Evolutionary conservation across 2,888 invertebrate species (phyloP), one percentile per base, ranked within the genome.

Genomic region (Tetranychus piercei): DNA sequence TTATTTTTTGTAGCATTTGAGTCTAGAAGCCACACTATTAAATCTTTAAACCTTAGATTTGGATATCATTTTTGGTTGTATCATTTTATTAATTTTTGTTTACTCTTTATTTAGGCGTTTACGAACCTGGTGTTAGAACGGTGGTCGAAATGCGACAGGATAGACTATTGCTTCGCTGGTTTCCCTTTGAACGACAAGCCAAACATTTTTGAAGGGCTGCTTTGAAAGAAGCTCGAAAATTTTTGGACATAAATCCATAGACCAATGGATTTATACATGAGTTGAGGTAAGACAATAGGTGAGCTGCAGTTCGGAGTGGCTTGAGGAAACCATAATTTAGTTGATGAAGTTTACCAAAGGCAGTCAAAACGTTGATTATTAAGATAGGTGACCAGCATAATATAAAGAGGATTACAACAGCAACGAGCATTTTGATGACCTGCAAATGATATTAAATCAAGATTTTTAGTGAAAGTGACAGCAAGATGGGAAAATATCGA

Each of bases 381-480:
- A 88, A 82, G 78, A 87, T 81, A 0, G 89, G 89, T 55, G 86
- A 85, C 89, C 88, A 89, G 80, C 89, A 89, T 71, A 88, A 80
- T 23, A 86, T 85, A 81, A 88, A 89, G 55, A 89, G 82, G 0
- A 87, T 83, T 67, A 89, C 87, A 22, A 89, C 87, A 0, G 87
- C 87, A 1, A 88, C 87, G 78, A 89, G 82, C 89, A 89, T 89
- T 81, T 87, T 88, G 78, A 89, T 87, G n/a, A 89, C 88, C 87
- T 89, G 66, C 18, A 20, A n/a, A 65, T 15, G n/a, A n/a, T n/a
- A 66, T 18, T 7, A 15, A 66, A 15, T 7, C 18, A 20, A 66
- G 7, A 66, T 8, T 20, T 9, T 66, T 18, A 15, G 20, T 18
- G 15, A 44, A 66, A 43, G 66, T 20, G 66, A 1, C 15, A 64